A percentile compares a stretch with the other conserved stretches of the same genome.
These are phyloP conservation scores for Urophycis tenuis DNA, from an alignment of 2,797 vertebrate species.

Conservation along the genomic window DNA sequence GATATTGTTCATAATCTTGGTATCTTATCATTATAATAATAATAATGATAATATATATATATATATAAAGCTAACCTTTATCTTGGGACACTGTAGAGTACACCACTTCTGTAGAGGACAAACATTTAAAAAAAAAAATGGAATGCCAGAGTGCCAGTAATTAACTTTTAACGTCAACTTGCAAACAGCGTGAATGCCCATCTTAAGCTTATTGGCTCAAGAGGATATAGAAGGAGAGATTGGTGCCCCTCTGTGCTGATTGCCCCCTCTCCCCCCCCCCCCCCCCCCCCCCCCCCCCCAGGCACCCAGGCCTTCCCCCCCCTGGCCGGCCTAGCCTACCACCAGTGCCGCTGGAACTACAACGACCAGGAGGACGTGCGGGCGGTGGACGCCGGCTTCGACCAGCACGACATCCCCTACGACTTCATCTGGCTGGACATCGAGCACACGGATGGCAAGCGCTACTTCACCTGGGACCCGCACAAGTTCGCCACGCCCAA, in stretches of 20 bases:
- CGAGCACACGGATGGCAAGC: constrained; percentile 90
- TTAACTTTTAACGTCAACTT: background rate
- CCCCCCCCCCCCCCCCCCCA: constrained; percentile 70
- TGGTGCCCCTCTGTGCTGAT: background rate
- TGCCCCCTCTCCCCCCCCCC: background rate
- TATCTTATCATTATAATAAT: too few relatives aligned
- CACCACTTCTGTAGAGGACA: background rate
- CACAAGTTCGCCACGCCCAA: constrained; percentile 81
- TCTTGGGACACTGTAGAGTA: background rate
- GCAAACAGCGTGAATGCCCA: too few relatives aligned
- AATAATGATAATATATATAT: too few relatives aligned
- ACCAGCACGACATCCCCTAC: constrained; percentile 84
- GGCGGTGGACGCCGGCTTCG: constrained; percentile 78
- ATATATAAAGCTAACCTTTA: too few relatives aligned
- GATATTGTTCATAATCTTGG: too few relatives aligned
- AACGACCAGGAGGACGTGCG: constrained; percentile 88
- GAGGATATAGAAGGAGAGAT: background rate
- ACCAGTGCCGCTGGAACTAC: constrained; percentile 98
- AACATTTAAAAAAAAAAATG: background rate
- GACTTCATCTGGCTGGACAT: constrained; percentile 96
- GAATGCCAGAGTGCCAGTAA: background rate
- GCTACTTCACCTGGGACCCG: constrained; percentile 95
- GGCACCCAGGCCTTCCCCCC: constrained; percentile 92
- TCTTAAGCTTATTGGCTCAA: too few relatives aligned
- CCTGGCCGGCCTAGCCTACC: constrained; percentile 81